These are phyloP conservation scores for Paguma larvata DNA, from an alignment of 2,797 vertebrate genomes.

Conservation along the genomic window DNA sequence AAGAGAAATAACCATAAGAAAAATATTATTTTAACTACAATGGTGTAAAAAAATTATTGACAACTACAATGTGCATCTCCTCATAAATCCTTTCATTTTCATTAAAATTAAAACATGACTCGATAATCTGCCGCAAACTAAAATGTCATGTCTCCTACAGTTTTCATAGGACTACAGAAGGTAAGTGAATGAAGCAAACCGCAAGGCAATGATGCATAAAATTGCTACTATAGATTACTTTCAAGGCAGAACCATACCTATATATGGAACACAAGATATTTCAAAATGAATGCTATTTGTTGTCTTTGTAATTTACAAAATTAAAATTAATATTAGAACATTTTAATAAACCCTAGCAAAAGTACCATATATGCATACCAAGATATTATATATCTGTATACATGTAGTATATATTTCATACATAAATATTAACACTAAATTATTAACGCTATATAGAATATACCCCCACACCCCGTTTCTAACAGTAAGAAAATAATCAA, in stretches of 20 bases:
- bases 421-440: constrained; percentile 52
- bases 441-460: constrained; percentile 57
- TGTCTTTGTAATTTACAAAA: constrained; percentile 67
- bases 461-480: constrained; percentile 75
- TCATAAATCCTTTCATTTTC: constrained; percentile 63
- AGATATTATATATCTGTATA: not conserved
- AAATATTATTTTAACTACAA: constrained; percentile 70
- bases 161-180: constrained; percentile 58
- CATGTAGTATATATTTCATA: not conserved
- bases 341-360: constrained; percentile 60
- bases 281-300: constrained; percentile 74
- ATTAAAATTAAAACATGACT: constrained; percentile 62
- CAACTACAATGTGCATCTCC: constrained; percentile 45
- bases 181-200: constrained; percentile 55
- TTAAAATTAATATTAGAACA: constrained; percentile 33
- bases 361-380: constrained; percentile 15
- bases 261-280: constrained; percentile 54
- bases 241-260: constrained; percentile 65
- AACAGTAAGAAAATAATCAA: constrained; percentile 88
- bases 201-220: constrained; percentile 56
- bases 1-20: constrained; percentile 77
- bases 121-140: constrained; percentile 4
- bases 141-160: constrained; percentile 62
- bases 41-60: constrained; percentile 53
- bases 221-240: constrained; percentile 67